Evolutionary conservation across 37 sponge, comb jelly and placozoan species (phyloP).

Genomic region (Oopsacas minuta): DNA sequence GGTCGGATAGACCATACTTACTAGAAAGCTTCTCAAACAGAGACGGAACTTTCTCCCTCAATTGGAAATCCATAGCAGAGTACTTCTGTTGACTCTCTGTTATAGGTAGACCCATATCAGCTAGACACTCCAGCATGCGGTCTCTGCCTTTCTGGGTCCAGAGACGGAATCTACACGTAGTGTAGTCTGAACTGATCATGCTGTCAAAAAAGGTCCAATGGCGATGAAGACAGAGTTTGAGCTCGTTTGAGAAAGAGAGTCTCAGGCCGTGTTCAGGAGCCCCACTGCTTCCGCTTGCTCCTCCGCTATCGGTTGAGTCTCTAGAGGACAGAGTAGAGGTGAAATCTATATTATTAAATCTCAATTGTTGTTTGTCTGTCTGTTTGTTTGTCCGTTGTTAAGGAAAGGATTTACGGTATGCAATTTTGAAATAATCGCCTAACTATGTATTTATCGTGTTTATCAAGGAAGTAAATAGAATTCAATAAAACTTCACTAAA

Average conservation of each 20-base stretch:
- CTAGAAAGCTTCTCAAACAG: conserved; percentile 42
- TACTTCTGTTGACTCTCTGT: conserved; percentile 86
- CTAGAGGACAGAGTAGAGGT: too few species aligned
- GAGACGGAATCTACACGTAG: conserved; percentile 60
- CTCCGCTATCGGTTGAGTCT: conserved; percentile 14
- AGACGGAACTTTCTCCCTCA: conserved; percentile 43
- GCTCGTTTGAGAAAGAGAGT: conserved; percentile 7
- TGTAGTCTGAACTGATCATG: conserved; percentile 71
- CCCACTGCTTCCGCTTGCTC: not conserved
- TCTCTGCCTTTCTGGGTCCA: conserved; percentile 91
- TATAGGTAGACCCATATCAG: conserved; percentile 89
- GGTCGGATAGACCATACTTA: conserved; percentile 55
- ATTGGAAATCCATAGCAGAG: conserved; percentile 70
- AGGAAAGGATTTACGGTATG: too few species aligned
- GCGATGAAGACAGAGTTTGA: conserved; percentile 65
- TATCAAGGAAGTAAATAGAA: too few species aligned
- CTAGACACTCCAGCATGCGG: conserved; percentile 79
- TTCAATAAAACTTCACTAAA: too few species aligned
- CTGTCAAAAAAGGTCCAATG: conserved; percentile 94
- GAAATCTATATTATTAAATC: too few species aligned
- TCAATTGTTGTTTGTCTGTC: too few species aligned
- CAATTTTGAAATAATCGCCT: too few species aligned
- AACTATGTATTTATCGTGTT: too few species aligned
- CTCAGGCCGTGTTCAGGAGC: conserved; percentile 11
- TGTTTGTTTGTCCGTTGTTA: too few species aligned